phyloP scores from a whole-genome alignment of 2,888 invertebrate species.

The Cataglyphis cursor region DNA sequence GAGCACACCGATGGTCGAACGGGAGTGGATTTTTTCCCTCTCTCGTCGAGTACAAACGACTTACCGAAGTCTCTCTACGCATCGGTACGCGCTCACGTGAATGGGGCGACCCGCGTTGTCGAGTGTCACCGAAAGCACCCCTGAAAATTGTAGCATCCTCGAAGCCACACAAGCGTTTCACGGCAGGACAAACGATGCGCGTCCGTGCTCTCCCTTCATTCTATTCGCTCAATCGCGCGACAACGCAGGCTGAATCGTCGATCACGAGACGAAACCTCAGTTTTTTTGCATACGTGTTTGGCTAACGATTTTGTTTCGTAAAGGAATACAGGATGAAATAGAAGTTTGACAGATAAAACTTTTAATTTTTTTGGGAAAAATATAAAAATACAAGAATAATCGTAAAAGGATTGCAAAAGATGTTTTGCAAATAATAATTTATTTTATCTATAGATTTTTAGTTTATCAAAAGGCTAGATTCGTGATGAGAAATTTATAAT shows the following conservation, averaged over 20 bases:
- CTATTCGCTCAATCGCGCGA: constrained; percentile 58
- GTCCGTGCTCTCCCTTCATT: constrained; percentile 63
- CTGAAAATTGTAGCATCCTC: constrained; percentile 72
- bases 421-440: neutral
- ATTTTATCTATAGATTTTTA: neutral
- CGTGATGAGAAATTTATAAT: neutral
- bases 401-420: neutral
- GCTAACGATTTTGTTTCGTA: neutral
- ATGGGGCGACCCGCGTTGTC: constrained; percentile 66
- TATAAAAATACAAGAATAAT: neutral
- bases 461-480: neutral
- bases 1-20: constrained; percentile 63
- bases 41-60: constrained; percentile 72
- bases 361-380: neutral
- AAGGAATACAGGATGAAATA: neutral
- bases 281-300: constrained; percentile 31
- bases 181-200: constrained; percentile 63
- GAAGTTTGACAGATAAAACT: neutral
- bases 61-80: constrained; percentile 69
- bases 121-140: constrained; percentile 60
- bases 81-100: constrained; percentile 65
- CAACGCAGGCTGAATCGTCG: constrained; percentile 51
- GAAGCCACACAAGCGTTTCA: constrained; percentile 58
- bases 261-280: constrained; percentile 22
- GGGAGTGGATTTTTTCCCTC: constrained; percentile 54